Percentiles rank a stretch among this genome's conserved stretches.
These are phyloP conservation scores for Decapterus maruadsi DNA, from an alignment of 2,797 vertebrate species.

Conservation along the genomic window DNA sequence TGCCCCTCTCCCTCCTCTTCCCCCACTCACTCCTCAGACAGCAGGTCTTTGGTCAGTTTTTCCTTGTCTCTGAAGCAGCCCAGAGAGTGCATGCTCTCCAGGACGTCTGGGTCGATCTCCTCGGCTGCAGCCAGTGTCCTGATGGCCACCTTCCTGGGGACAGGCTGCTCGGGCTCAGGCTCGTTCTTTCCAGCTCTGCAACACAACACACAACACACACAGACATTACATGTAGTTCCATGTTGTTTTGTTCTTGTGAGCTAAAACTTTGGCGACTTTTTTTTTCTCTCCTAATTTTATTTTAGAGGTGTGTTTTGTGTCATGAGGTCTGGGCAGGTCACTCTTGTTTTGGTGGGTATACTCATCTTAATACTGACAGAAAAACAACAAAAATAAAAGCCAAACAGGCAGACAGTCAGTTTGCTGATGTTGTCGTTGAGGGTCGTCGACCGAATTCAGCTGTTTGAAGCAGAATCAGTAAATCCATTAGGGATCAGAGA, in stretches of 20 bases:
- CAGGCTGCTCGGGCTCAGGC: conserved; percentile 96
- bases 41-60: conserved; percentile 97
- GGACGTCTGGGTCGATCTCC: conserved; percentile 97
- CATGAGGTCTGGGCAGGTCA: too few relatives aligned
- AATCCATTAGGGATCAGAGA: conserved; percentile 24
- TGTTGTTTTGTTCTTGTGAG: neutral
- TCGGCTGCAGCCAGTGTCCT: conserved; percentile 92
- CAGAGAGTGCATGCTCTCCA: conserved; percentile 99
- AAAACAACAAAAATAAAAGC: neutral
- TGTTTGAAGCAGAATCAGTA: neutral
- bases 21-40: conserved; percentile 93
- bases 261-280: too few relatives aligned
- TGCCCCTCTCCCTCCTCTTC: neutral
- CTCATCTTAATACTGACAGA: too few relatives aligned
- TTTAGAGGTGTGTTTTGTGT: too few relatives aligned
- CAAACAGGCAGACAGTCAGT: neutral
- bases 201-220: conserved; percentile 10
- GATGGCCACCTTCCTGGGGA: conserved; percentile 96
- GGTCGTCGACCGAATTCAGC: neutral
- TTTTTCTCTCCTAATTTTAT: too few relatives aligned
- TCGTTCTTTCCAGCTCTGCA: conserved; percentile 97
- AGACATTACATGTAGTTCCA: too few relatives aligned
- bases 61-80: conserved; percentile 98
- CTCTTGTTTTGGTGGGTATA: neutral
- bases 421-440: neutral